Conservation (phyloP, 2,113 vertebrate species). For the Arvicanthis niloticus region DNA sequence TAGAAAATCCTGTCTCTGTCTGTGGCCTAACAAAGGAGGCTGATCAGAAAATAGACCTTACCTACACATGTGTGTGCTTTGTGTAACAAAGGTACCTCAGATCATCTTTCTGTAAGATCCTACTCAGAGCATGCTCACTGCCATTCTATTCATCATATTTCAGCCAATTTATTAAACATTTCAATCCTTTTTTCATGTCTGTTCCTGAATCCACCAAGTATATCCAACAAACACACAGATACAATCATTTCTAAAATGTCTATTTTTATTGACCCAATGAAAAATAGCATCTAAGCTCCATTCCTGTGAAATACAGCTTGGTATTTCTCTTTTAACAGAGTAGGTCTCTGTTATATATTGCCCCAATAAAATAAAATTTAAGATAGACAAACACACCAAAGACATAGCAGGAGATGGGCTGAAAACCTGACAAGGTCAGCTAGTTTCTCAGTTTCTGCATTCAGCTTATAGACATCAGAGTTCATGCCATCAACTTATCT, state of each 20-base stretch:
- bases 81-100: background rate
- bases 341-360: background rate
- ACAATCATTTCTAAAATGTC: conserved; percentile 24
- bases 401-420: background rate
- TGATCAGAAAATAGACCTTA: conserved; percentile 56
- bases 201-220: background rate
- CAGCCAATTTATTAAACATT: background rate
- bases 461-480: background rate
- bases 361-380: background rate
- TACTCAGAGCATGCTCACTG: background rate
- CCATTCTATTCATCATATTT: conserved; percentile 25
- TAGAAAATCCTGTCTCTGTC: conserved; percentile 4
- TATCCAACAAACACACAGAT: background rate
- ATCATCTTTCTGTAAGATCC: background rate
- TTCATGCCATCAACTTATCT: background rate
- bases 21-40: background rate
- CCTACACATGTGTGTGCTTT: background rate
- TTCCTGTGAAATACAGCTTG: conserved; percentile 8
- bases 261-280: background rate
- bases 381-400: background rate
- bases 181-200: conserved; percentile 11
- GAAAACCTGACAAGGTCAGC: conserved; percentile 41
- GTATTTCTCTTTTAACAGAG: background rate
- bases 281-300: conserved; percentile 6
- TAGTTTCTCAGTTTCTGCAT: background rate